Evolutionary conservation across 2,113 vertebrate genomes (phyloP).

Genomic region (Micromys minutus): DNA sequence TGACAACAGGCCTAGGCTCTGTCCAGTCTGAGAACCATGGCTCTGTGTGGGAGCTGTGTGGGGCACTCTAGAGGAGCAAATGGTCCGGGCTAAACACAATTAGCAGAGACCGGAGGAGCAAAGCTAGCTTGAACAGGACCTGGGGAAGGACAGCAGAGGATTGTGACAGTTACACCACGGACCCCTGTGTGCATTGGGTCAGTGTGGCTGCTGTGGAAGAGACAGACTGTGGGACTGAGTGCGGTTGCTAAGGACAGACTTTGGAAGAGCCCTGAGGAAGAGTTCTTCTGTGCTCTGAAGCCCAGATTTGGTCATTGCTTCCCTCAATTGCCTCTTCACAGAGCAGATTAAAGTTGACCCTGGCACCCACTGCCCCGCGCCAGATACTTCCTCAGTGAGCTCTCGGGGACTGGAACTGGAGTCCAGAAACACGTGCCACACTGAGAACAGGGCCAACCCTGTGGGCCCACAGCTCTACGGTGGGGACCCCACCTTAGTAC

Average conservation of each 20-base stretch:
- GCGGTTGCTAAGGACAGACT: neutral
- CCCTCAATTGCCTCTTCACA: neutral
- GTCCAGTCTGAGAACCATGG: neutral
- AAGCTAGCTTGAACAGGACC: neutral
- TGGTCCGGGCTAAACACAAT: neutral
- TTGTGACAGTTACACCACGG: neutral
- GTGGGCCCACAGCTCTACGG: accelerated
- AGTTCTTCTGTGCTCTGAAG: neutral
- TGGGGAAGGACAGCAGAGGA: neutral
- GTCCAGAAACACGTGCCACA: neutral
- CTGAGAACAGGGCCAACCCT: neutral
- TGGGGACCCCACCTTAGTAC: slow-evolving; percentile 90
- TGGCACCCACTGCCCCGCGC: neutral
- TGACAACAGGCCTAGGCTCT: neutral
- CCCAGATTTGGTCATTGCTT: neutral
- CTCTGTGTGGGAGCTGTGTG: neutral
- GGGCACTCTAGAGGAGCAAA: no score
- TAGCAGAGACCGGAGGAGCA: neutral
- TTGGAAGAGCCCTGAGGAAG: neutral
- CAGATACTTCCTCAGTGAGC: accelerated
- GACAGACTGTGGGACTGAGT: neutral
- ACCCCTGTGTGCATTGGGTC: neutral
- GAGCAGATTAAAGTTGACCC: neutral
- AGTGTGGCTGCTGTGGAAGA: neutral
- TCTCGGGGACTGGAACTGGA: neutral